Evolutionary conservation across 1,140 invertebrate genomes (phyloP).

Genomic region (Tigriopus japonicus): DNA sequence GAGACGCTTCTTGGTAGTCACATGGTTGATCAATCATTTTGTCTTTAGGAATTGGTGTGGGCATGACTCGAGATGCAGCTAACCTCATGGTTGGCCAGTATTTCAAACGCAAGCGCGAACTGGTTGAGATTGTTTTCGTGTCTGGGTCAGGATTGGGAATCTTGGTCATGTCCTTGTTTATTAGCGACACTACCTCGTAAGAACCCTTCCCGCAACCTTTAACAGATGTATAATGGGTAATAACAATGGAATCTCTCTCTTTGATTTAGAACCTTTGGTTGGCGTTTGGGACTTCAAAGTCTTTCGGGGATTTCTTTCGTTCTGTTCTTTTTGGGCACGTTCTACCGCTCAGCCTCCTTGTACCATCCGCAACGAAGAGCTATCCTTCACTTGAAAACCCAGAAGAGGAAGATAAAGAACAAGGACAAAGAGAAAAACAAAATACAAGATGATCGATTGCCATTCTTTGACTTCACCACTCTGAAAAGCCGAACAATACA

Average conservation of each 20-base stretch:
- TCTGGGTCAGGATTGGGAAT: constrained; percentile 65
- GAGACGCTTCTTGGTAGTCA: background rate
- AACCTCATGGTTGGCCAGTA: constrained; percentile 78
- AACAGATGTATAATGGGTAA: background rate
- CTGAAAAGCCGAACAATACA: constrained; percentile 61
- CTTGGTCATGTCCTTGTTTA: constrained; percentile 56
- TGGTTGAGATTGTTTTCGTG: constrained; percentile 69
- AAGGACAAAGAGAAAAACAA: constrained; percentile 22
- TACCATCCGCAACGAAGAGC: constrained; percentile 69
- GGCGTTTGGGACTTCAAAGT: constrained; percentile 60
- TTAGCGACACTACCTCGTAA: constrained; percentile 56
- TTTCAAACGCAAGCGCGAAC: constrained; percentile 59
- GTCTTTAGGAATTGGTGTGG: constrained; percentile 51
- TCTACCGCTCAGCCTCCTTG: constrained; percentile 65
- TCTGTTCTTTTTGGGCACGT: constrained; percentile 63
- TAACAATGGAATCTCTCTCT: background rate
- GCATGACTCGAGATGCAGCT: constrained; percentile 59
- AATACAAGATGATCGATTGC: constrained; percentile 43
- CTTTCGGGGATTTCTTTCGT: constrained; percentile 62
- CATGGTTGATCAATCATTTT: background rate
- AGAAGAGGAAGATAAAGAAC: constrained; percentile 43
- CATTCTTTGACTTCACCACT: constrained; percentile 67
- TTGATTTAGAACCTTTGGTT: constrained; percentile 47
- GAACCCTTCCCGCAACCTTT: constrained; percentile 2
- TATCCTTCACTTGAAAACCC: constrained; percentile 70